phyloP scores from a whole-genome alignment of 2,888 invertebrate genomes.

The Bunonema sp. region DNA sequence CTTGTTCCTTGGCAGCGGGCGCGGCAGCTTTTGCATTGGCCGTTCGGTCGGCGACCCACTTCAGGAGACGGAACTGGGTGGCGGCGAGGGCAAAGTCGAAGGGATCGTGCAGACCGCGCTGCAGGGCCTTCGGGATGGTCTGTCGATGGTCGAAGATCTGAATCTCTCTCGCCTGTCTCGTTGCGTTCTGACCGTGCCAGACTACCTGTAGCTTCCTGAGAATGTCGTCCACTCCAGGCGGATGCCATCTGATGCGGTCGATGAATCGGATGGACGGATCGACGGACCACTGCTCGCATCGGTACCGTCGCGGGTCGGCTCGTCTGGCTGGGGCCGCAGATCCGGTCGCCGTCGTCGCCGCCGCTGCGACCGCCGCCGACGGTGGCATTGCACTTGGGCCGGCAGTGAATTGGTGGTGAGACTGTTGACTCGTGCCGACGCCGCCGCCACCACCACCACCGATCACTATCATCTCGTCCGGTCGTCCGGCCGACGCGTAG shows the following conservation, averaged over 20 bases:
- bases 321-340: too few species aligned
- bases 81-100: conserved; percentile 71
- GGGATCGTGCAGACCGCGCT: conserved; percentile 91
- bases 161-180: conserved; percentile 1
- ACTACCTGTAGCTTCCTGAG: conserved; percentile 64
- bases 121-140: conserved; percentile 98
- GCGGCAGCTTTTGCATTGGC: too few species aligned
- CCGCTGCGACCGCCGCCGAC: too few species aligned
- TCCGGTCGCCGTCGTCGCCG: too few species aligned
- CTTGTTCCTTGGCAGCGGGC: too few species aligned
- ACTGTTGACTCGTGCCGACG: too few species aligned
- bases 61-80: conserved; percentile 4
- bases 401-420: too few species aligned
- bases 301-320: conserved; percentile 69
- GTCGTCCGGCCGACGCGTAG: too few species aligned
- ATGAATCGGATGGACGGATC: conserved; percentile 58
- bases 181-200: background rate
- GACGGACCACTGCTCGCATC: conserved; percentile 85
- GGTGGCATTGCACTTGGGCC: too few species aligned
- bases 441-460: background rate
- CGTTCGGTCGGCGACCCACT: too few species aligned
- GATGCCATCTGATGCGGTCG: conserved; percentile 57
- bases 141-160: conserved; percentile 81
- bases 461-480: too few species aligned
- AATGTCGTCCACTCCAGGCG: conserved; percentile 93